A percentile compares a stretch with the other conserved stretches of the same genome.
These are phyloP conservation scores for Temnothorax ravouxi DNA, from an alignment of 2,888 invertebrate genomes.

Conservation along the genomic window DNA sequence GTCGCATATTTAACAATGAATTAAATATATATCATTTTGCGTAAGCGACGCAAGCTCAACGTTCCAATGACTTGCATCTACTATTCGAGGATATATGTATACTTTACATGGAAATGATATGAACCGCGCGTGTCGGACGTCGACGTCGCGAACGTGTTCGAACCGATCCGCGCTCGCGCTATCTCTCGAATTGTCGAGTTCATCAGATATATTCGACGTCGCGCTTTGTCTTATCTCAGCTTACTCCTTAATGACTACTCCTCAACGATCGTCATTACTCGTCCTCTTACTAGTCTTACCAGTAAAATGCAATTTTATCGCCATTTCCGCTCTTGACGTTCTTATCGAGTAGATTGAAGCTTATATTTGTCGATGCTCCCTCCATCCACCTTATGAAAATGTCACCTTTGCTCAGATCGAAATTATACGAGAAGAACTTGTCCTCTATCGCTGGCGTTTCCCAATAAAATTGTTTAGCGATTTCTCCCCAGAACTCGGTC, in stretches of 20 bases:
- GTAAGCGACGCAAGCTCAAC: neutral
- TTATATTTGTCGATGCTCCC: slow-evolving; percentile 97
- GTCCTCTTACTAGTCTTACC: slow-evolving; percentile 88
- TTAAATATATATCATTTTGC: slow-evolving; percentile 45
- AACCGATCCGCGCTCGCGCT: too few relatives aligned
- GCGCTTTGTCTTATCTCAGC: too few relatives aligned
- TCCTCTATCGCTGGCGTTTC: slow-evolving; percentile 92
- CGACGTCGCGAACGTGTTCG: neutral
- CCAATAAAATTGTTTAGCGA: slow-evolving; percentile 98
- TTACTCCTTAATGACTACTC: too few relatives aligned
- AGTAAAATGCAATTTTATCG: slow-evolving; percentile 97
- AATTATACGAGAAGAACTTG: slow-evolving; percentile 96
- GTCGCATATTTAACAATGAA: slow-evolving; percentile 12
- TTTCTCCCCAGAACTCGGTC: slow-evolving; percentile 96
- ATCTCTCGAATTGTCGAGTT: neutral
- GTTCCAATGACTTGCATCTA: slow-evolving; percentile 77
- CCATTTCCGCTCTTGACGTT: slow-evolving; percentile 96
- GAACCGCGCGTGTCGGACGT: slow-evolving; percentile 42
- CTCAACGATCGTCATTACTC: too few relatives aligned
- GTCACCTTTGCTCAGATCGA: slow-evolving; percentile 95
- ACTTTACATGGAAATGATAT: slow-evolving; percentile 74
- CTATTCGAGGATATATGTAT: slow-evolving; percentile 38
- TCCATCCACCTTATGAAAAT: slow-evolving; percentile 98
- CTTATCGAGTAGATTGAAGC: slow-evolving; percentile 97
- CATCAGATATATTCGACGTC: neutral